phyloP scores from a whole-genome alignment of 2,888 invertebrate genomes.

The Timema podura region DNA sequence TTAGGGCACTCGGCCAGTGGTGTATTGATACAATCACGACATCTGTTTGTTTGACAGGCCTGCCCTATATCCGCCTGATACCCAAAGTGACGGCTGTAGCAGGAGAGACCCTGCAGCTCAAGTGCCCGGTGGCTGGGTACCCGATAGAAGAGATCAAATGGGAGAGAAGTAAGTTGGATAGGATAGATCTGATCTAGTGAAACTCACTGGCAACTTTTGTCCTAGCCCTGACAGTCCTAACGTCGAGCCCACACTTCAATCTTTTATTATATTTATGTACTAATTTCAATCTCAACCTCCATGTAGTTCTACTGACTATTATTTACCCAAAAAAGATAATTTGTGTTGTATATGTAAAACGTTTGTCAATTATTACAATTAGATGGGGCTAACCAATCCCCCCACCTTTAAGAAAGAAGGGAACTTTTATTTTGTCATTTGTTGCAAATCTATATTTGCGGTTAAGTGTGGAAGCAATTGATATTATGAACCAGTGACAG shows the following conservation, averaged over 20 bases:
- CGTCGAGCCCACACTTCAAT: neutral
- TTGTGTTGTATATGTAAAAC: neutral
- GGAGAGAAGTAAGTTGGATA: constrained; percentile 56
- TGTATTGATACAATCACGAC: too few species aligned
- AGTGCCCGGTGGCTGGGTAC: constrained; percentile 79
- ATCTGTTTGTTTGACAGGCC: constrained; percentile 50
- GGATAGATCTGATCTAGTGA: neutral
- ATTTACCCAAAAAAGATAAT: neutral
- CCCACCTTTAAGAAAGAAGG: too few species aligned
- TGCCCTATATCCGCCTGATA: constrained; percentile 73
- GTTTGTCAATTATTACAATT: too few species aligned
- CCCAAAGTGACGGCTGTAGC: constrained; percentile 79
- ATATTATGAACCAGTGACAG: too few species aligned
- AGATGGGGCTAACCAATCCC: too few species aligned
- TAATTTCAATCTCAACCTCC: neutral
- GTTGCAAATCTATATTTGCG: too few species aligned
- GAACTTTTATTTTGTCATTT: too few species aligned
- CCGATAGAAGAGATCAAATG: constrained; percentile 77
- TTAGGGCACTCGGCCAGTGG: too few species aligned
- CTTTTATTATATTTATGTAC: neutral
- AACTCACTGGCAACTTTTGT: neutral
- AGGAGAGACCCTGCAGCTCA: constrained; percentile 66
- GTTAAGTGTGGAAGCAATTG: too few species aligned
- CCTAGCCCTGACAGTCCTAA: neutral
- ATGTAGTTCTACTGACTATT: neutral